Evolutionary conservation across 2,888 invertebrate genomes (phyloP).

Genomic region (Netelia melanura): DNA sequence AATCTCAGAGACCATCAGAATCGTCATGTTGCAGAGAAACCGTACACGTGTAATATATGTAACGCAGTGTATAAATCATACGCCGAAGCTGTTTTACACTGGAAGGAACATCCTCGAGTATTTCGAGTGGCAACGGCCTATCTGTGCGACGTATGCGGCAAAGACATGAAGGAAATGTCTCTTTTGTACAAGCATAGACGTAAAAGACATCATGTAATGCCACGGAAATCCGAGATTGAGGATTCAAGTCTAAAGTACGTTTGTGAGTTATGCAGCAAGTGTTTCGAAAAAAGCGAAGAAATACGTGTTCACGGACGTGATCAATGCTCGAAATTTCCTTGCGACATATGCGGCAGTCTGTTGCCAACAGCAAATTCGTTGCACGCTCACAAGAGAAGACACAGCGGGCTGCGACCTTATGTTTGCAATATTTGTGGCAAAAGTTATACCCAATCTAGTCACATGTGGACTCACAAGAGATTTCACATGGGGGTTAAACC

Average conservation of each 20-base stretch:
- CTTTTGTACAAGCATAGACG: conserved; percentile 87
- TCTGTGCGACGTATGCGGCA: conserved; percentile 85
- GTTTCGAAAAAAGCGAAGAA: conserved; percentile 71
- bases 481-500: conserved; percentile 89
- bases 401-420: conserved; percentile 79
- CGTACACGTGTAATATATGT: conserved; percentile 85
- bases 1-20: conserved; percentile 84
- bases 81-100: conserved; percentile 86
- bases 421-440: conserved; percentile 81
- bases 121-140: conserved; percentile 85
- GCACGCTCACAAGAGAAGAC: conserved; percentile 79
- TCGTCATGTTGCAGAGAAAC: conserved; percentile 84
- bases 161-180: conserved; percentile 86
- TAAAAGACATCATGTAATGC: conserved; percentile 85
- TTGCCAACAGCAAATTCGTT: conserved; percentile 77
- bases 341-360: conserved; percentile 77
- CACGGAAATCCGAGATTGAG: conserved; percentile 80
- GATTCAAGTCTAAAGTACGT: conserved; percentile 69
- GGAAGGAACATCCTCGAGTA: conserved; percentile 85
- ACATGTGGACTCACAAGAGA: conserved; percentile 89
- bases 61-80: conserved; percentile 85
- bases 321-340: conserved; percentile 78
- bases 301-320: conserved; percentile 74
- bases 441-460: conserved; percentile 87
- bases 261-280: conserved; percentile 87